Conservation (phyloP, 2,113 vertebrate species). For the Xenopus laevis region DNA sequence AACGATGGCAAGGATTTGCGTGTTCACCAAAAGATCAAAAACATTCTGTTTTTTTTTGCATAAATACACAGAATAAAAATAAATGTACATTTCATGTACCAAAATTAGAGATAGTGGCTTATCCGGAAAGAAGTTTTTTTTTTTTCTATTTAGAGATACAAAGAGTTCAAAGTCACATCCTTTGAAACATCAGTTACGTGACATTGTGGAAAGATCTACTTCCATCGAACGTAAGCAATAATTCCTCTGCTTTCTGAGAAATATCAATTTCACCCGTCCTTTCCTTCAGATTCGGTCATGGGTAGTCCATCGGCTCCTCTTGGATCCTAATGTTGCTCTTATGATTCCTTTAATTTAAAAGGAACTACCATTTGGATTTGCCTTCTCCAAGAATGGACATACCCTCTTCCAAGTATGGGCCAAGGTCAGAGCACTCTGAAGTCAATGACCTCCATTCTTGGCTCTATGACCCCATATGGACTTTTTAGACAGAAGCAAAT, state of each 20-base stretch:
- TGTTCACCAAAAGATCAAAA: constrained; percentile 9
- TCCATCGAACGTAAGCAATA: not conserved
- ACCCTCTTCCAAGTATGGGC: not conserved
- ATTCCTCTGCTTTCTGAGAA: no score
- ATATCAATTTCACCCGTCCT: not conserved
- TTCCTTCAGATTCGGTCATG: not conserved
- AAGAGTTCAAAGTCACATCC: not conserved
- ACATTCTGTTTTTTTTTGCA: not conserved
- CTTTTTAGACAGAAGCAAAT: constrained; percentile 10
- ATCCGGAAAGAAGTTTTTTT: not conserved
- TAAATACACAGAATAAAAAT: constrained; percentile 19
- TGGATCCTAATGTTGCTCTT: not conserved
- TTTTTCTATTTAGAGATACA: not conserved
- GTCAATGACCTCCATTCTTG: not conserved
- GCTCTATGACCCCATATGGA: not conserved
- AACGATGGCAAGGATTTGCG: not conserved
- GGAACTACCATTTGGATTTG: not conserved
- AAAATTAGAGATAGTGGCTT: constrained; percentile 16
- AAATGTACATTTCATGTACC: constrained; percentile 33
- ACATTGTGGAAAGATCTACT: not conserved
- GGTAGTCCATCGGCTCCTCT: not conserved
- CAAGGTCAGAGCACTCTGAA: not conserved
- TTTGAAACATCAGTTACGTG: not conserved
- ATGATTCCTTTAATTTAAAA: not conserved
- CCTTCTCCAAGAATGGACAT: not conserved